Base-by-base conservation (phyloP, 2,113 vertebrate species). In the Papio anubis region DNA sequence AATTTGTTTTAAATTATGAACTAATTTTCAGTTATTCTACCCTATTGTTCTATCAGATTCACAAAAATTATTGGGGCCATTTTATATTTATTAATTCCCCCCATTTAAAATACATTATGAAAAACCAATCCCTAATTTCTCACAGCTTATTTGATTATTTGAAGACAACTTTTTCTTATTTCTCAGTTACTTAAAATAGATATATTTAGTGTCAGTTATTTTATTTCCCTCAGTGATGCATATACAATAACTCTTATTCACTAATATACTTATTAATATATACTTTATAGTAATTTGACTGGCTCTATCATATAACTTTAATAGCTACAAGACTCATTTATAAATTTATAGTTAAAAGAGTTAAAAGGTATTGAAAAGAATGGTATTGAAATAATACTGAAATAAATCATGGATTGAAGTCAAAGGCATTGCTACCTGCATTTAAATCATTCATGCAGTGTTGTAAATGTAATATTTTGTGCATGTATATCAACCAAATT, bases 1-100 rank as follows among this genome's bases (percentile, higher is more conserved):
- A 66, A 7, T 92, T 68, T 89, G 9, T 72, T 90, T 89, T 93
- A 48, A 92, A 88, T 68, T 95, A n/a, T 66, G 27, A 43, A 93
- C 84, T 82, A 75, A 88, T 81, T 48, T 73, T 0, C 10, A 95
- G 10, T 82, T 96, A 3, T n/a, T 84, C 61, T 64, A 75, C 23
- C 57, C 40, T 75, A 68, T 68, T 89, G 35, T 73, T 57, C 13
- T 61, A 35, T 43, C 80, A 30, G 76, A 80, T 57, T 93, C 12
- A 59, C 6, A 64, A 27, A 94, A 66, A 80, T 88, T 88, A 87
- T 88, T 27, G 3, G 6, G 35, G 12, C 40, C 20, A 87, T 96
- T 90, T 52, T 85, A 84, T 43, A 30, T 72, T 52, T 81, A 8
- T 21, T 7, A 61, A 70, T 93, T 81, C 3, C 6, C 8, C 2